These are phyloP conservation scores for Pseudolycoriella hygida DNA, from an alignment of 2,888 invertebrate genomes.

Conservation along the genomic window DNA sequence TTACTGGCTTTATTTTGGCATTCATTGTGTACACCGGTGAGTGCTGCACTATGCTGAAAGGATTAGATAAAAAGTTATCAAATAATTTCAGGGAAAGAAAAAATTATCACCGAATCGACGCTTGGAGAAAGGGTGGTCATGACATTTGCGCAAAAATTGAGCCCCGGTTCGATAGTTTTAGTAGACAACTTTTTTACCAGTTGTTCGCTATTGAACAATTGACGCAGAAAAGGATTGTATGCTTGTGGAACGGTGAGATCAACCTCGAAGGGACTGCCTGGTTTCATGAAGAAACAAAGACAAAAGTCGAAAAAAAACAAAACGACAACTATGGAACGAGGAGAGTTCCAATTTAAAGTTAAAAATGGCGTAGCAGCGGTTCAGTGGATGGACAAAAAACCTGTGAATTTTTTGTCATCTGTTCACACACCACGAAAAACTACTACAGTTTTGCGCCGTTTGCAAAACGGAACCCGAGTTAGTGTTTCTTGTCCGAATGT, in stretches of 20 bases:
- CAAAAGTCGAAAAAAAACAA: background rate
- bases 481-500: conserved; percentile 6
- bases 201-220: background rate
- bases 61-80: too few species aligned
- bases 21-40: background rate
- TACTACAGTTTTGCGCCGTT: conserved; percentile 1
- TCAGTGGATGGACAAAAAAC: conserved; percentile 7
- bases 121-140: conserved; percentile 4
- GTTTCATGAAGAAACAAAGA: background rate
- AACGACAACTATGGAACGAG: background rate
- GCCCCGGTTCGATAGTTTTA: background rate
- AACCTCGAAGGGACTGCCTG: background rate
- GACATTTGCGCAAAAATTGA: background rate
- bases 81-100: background rate
- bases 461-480: conserved; percentile 5
- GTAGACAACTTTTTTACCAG: conserved; percentile 7
- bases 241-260: conserved; percentile 2
- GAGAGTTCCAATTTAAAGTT: conserved; percentile 2
- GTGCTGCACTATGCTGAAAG: too few species aligned
- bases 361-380: conserved; percentile 5
- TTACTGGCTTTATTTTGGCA: background rate
- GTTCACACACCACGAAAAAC: conserved; percentile 4
- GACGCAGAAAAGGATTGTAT: background rate
- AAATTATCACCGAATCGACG: too few species aligned
- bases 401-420: conserved; percentile 4